Evolutionary conservation across 2,888 invertebrate genomes (phyloP).

Genomic region (Onthophagus sagittarius): DNA sequence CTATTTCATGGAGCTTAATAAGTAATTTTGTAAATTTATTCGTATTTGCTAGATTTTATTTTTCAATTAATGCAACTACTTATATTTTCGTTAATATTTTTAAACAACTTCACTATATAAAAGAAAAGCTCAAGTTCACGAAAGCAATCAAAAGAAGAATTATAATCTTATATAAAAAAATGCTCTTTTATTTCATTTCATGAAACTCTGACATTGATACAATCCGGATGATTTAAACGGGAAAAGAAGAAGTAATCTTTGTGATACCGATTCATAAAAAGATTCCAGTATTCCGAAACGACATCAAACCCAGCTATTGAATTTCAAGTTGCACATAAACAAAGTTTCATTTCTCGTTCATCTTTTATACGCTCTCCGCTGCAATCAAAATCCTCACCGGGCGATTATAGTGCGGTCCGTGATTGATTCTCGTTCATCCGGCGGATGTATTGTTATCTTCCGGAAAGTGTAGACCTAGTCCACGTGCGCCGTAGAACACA

Average conservation of each 20-base stretch:
- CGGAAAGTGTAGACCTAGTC: slow-evolving; percentile 9
- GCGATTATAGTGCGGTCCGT: slow-evolving; percentile 8
- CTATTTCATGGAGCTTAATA: neutral
- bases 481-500: slow-evolving; percentile 1
- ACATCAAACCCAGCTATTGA: neutral
- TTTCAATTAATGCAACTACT: no score
- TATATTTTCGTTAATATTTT: no score
- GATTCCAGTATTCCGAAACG: neutral
- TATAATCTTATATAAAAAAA: no score
- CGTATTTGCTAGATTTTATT: neutral
- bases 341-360: neutral
- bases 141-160: no score
- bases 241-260: no score
- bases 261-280: no score
- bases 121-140: no score
- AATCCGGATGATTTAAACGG: no score
- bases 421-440: slow-evolving; percentile 21
- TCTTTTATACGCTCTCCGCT: neutral
- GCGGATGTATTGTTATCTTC: slow-evolving; percentile 22
- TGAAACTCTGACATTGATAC: no score
- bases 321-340: neutral
- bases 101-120: no score
- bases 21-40: neutral
- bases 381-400: neutral
- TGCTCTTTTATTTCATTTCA: no score